Percentiles rank a stretch among this genome's conserved stretches.
phyloP scores from a whole-genome alignment of 2,888 invertebrate genomes.

The Ophioninae sp. region DNA sequence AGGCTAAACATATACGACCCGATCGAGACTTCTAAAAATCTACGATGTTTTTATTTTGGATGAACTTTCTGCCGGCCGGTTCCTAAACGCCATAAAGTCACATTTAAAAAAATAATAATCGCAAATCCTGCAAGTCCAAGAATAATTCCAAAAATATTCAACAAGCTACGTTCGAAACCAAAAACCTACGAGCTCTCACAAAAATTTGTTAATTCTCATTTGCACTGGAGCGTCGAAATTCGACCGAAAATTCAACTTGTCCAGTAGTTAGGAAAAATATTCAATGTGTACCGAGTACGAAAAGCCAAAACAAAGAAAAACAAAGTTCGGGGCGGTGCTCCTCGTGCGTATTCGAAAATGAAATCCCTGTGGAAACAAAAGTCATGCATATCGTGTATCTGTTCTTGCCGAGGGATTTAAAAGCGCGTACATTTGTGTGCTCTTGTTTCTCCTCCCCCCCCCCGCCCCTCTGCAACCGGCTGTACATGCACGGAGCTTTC shows the following conservation, averaged over 20 bases:
- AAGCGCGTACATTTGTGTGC: conserved; percentile 19
- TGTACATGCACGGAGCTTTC: background rate
- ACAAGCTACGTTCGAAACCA: background rate
- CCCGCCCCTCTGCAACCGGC: background rate
- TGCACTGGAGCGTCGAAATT: background rate
- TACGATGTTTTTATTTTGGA: too few relatives aligned
- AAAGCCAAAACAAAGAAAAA: background rate
- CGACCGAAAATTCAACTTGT: background rate
- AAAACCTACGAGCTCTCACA: background rate
- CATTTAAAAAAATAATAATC: background rate
- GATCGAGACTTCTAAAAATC: too few relatives aligned
- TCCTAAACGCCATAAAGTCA: too few relatives aligned
- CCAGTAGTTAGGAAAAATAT: background rate
- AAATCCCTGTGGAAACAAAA: conserved; percentile 25
- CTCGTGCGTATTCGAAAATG: background rate
- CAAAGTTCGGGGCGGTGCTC: background rate
- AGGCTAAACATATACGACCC: too few relatives aligned
- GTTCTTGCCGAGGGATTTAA: conserved; percentile 12
- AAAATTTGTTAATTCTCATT: background rate
- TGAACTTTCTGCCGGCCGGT: too few relatives aligned
- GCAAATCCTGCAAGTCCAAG: background rate
- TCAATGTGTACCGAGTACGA: background rate
- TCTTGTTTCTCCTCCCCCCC: conserved; percentile 8
- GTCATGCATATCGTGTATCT: conserved; percentile 3
- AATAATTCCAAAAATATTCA: background rate